These are phyloP conservation scores for Nycticryphes semicollaris DNA, from an alignment of 2,113 vertebrate species.

Conservation along the genomic window DNA sequence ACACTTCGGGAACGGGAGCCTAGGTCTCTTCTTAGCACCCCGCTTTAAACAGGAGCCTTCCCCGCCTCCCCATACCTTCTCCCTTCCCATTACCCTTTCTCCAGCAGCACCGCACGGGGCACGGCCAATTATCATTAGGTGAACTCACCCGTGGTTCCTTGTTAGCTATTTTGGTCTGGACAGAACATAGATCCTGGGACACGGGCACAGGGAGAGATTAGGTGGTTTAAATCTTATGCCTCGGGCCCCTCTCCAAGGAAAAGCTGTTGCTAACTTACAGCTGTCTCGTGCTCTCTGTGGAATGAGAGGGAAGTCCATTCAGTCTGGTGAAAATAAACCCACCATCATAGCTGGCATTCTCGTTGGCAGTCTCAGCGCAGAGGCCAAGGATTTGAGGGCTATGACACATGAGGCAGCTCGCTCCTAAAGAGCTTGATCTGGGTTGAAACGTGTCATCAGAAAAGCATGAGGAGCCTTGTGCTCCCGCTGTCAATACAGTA, in stretches of 20 bases:
- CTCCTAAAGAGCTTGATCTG: slow-evolving; percentile 64
- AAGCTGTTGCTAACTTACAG: slow-evolving; percentile 65
- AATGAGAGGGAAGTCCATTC: slow-evolving; percentile 69
- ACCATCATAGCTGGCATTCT: slow-evolving; percentile 67
- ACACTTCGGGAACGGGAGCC: neutral
- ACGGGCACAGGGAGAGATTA: slow-evolving; percentile 18
- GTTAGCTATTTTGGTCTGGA: neutral
- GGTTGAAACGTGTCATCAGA: slow-evolving; percentile 62
- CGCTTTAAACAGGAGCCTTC: neutral
- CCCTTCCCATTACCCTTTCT: neutral
- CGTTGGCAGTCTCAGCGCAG: slow-evolving; percentile 55
- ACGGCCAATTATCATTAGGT: neutral
- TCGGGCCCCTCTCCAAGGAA: slow-evolving; percentile 65
- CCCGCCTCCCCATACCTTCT: fast-evolving
- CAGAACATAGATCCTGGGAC: neutral
- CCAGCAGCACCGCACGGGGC: neutral
- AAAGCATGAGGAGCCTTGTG: slow-evolving; percentile 66
- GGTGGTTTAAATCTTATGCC: slow-evolving; percentile 59
- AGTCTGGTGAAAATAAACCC: slow-evolving; percentile 70
- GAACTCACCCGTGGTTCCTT: neutral
- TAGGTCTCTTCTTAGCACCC: neutral
- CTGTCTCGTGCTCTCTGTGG: slow-evolving; percentile 69
- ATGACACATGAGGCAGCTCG: slow-evolving; percentile 63
- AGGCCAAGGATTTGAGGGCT: slow-evolving; percentile 67
- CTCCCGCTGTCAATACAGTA: slow-evolving; percentile 48